These are phyloP conservation scores for Amblyopsis hoosieri DNA, from an alignment of 2,797 vertebrate genomes.

Conservation along the genomic window DNA sequence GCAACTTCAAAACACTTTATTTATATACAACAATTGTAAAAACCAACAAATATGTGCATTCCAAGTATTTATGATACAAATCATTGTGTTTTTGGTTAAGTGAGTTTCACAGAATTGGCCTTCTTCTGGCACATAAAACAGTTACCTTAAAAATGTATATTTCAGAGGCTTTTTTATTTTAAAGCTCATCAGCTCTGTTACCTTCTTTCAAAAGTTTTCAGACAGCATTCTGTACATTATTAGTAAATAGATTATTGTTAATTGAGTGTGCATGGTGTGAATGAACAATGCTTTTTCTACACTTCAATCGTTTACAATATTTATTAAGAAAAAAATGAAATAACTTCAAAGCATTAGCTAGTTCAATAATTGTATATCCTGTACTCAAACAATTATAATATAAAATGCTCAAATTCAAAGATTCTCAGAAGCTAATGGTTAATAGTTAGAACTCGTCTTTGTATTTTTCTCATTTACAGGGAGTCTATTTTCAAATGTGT, in stretches of 20 bases:
- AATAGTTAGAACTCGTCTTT: constrained; percentile 6
- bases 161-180: constrained; percentile 55
- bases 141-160: constrained; percentile 66
- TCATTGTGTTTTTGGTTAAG: constrained; percentile 72
- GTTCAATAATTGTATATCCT: neutral
- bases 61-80: constrained; percentile 69
- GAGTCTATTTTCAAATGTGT: no score
- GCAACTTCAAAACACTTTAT: constrained; percentile 72
- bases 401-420: neutral
- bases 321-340: constrained; percentile 49
- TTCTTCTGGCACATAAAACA: constrained; percentile 68
- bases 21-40: constrained; percentile 80
- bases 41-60: constrained; percentile 76
- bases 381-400: neutral
- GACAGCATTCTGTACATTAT: constrained; percentile 76
- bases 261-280: constrained; percentile 43
- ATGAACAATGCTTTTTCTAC: constrained; percentile 55
- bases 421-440: constrained; percentile 30
- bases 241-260: constrained; percentile 61
- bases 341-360: constrained; percentile 18
- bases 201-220: constrained; percentile 59
- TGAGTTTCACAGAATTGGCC: constrained; percentile 71
- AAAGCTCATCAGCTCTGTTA: constrained; percentile 53
- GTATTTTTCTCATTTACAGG: no score
- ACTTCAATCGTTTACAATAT: constrained; percentile 53